Conservation (phyloP, 1,140 invertebrate species). For the Papilio machaon region DNA sequence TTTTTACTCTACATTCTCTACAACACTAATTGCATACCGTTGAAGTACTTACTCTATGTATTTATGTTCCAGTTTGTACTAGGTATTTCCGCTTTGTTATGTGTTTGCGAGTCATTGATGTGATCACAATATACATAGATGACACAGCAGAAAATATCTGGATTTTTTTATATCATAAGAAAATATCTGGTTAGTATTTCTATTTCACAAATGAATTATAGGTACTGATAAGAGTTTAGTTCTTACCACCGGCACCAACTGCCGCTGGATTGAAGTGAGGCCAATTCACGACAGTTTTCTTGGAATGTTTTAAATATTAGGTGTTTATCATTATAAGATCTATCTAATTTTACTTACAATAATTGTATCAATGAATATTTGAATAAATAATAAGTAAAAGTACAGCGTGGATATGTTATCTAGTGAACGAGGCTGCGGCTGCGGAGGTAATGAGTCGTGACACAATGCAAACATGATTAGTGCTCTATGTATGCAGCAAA, state of each 20-base stretch:
- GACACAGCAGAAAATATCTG: neutral
- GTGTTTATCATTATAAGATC: too few relatives aligned
- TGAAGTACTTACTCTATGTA: neutral
- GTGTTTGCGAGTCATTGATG: neutral
- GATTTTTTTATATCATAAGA: neutral
- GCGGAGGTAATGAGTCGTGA: neutral
- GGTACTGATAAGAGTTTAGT: neutral
- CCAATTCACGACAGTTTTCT: too few relatives aligned
- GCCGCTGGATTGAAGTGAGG: too few relatives aligned
- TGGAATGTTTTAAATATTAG: too few relatives aligned
- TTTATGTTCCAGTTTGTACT: neutral
- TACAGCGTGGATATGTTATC: neutral
- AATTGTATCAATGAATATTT: neutral
- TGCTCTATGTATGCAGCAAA: neutral
- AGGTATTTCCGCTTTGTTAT: neutral
- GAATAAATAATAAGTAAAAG: neutral
- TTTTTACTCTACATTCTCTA: conserved; percentile 20
- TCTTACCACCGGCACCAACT: neutral
- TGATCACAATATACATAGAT: neutral
- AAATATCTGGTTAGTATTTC: neutral
- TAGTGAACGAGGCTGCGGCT: neutral
- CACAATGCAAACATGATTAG: neutral
- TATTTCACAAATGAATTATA: neutral
- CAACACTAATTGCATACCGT: conserved; percentile 9
- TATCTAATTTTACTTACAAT: too few relatives aligned